Evolutionary conservation across 2,888 invertebrate species (phyloP).

Genomic region (Leptopilina syphax): DNA sequence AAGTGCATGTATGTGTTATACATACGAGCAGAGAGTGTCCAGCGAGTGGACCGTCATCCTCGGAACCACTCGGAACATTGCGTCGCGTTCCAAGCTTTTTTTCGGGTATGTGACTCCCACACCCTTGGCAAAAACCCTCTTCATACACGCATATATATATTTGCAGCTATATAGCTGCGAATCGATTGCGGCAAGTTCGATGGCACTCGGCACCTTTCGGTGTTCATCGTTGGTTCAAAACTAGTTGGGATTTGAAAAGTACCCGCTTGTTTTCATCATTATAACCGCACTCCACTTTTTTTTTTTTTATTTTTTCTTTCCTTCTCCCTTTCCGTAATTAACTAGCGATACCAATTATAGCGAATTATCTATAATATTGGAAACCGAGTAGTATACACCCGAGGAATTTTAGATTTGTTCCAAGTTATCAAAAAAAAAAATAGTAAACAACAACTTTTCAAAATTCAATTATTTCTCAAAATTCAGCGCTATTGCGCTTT

Average conservation of each 20-base stretch:
- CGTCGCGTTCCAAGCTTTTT: slow-evolving; percentile 16
- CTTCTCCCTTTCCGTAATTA: neutral
- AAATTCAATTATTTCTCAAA: no score
- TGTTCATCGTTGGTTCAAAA: slow-evolving; percentile 30
- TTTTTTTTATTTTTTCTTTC: neutral
- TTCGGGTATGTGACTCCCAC: slow-evolving; percentile 7
- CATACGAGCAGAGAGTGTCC: neutral
- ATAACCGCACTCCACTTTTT: neutral
- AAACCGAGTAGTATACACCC: no score
- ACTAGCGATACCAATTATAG: neutral
- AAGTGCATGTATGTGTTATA: no score
- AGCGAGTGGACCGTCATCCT: neutral
- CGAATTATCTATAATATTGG: neutral
- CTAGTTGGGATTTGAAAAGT: slow-evolving; percentile 30
- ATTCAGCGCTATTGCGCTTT: no score
- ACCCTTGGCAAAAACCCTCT: neutral
- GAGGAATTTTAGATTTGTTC: no score
- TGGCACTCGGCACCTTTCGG: slow-evolving; percentile 27
- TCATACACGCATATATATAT: no score
- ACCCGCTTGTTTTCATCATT: neutral
- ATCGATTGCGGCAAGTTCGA: slow-evolving; percentile 33
- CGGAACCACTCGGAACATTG: neutral
- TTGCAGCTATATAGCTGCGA: neutral
- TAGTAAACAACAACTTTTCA: no score
- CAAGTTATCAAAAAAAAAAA: no score